These are phyloP conservation scores for Octonoba sinensis DNA, from an alignment of 2,888 invertebrate genomes.

Conservation along the genomic window DNA sequence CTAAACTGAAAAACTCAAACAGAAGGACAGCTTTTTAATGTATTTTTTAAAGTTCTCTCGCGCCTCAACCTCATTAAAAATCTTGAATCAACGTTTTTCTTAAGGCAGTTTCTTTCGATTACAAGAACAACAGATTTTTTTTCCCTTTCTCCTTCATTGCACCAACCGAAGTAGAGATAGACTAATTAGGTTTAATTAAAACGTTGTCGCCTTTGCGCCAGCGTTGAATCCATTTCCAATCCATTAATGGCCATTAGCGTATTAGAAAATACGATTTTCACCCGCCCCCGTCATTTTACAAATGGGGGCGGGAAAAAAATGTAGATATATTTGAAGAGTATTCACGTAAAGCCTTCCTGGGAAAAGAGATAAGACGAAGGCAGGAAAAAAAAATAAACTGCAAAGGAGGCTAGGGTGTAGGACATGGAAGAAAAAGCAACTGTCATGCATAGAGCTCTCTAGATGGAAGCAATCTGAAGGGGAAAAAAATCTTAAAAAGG, in stretches of 20 bases:
- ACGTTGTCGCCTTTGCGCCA: conserved; percentile 46
- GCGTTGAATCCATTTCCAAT: conserved; percentile 54
- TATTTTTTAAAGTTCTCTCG: too few relatives aligned
- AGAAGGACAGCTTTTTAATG: too few relatives aligned
- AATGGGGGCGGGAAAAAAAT: neutral
- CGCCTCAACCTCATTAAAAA: conserved; percentile 44
- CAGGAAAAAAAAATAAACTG: conserved; percentile 19
- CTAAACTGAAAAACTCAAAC: too few relatives aligned
- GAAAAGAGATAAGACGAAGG: conserved; percentile 45
- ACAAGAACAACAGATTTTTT: conserved; percentile 11
- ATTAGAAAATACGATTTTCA: conserved; percentile 61
- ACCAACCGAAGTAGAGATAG: conserved; percentile 16
- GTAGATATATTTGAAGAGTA: too few relatives aligned
- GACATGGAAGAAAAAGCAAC: conserved; percentile 19
- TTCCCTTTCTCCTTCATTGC: conserved; percentile 8
- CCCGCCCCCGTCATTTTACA: conserved; percentile 9
- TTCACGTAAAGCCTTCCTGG: conserved; percentile 41
- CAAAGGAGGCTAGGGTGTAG: neutral
- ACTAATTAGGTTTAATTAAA: conserved; percentile 63
- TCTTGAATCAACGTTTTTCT: conserved; percentile 46
- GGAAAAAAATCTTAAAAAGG: conserved; percentile 34
- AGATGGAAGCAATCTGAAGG: conserved; percentile 34
- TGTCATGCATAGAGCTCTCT: conserved; percentile 42
- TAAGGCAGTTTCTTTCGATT: conserved; percentile 52
- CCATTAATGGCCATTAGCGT: conserved; percentile 63